These are phyloP conservation scores for Halcyon chelicuti DNA, from an alignment of 2,797 vertebrate genomes.

Conservation along the genomic window DNA sequence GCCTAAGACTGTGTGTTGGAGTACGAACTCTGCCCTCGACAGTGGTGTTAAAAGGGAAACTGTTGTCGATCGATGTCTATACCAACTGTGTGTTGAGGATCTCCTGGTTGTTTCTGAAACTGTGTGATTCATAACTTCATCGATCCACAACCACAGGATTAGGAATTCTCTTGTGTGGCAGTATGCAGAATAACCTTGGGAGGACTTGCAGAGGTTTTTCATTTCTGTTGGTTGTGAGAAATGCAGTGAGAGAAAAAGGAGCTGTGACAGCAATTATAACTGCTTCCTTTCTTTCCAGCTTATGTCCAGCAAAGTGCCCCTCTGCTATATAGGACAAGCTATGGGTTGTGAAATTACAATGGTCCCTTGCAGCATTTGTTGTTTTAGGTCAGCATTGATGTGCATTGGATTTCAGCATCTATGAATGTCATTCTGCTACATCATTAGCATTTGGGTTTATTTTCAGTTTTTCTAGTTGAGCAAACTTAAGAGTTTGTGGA, in stretches of 20 bases:
- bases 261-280: background rate
- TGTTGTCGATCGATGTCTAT: background rate
- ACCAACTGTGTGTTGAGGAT: background rate
- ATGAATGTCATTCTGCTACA: background rate
- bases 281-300: background rate
- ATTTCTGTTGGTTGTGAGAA: background rate
- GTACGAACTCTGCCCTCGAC: background rate
- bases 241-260: background rate
- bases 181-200: background rate
- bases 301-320: background rate
- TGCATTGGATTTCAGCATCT: constrained; percentile 35
- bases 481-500: background rate
- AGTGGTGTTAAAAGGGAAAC: background rate
- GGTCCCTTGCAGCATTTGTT: background rate
- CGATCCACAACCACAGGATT: background rate
- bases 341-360: background rate
- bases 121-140: background rate
- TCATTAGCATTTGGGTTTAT: background rate
- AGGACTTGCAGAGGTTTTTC: background rate
- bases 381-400: constrained; percentile 34
- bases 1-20: background rate
- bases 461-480: constrained; percentile 37
- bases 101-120: background rate
- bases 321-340: background rate
- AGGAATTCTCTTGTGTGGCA: background rate